Evolutionary conservation across 2,888 invertebrate genomes (phyloP).

Genomic region (Spisula solida): DNA sequence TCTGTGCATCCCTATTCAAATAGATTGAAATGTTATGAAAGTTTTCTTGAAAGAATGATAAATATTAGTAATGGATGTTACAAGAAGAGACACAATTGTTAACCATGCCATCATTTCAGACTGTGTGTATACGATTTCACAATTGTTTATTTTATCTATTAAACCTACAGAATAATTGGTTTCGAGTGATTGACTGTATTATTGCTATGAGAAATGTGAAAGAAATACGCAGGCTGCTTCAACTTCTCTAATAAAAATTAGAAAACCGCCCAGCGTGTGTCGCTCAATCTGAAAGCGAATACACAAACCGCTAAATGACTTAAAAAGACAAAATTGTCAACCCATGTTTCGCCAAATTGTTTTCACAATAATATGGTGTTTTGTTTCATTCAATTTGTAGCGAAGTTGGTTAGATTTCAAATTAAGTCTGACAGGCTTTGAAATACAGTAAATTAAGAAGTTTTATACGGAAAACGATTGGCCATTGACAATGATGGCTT

Average conservation of each 20-base stretch:
- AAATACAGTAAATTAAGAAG: constrained; percentile 66
- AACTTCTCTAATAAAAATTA: constrained; percentile 57
- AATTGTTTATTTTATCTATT: constrained; percentile 46
- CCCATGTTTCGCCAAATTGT: constrained; percentile 63
- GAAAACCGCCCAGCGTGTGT: constrained; percentile 58
- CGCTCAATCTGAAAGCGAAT: constrained; percentile 52
- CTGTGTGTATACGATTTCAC: constrained; percentile 15
- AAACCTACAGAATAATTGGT: constrained; percentile 53
- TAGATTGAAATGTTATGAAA: constrained; percentile 15
- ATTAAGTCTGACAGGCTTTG: constrained; percentile 69
- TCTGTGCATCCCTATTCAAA: background rate
- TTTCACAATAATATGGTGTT: constrained; percentile 64
- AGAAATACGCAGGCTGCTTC: constrained; percentile 41
- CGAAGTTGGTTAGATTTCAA: constrained; percentile 62
- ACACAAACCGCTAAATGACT: constrained; percentile 59
- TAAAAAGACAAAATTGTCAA: constrained; percentile 69
- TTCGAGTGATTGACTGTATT: constrained; percentile 45
- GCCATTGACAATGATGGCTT: constrained; percentile 25
- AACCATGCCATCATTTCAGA: background rate
- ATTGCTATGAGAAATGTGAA: constrained; percentile 54
- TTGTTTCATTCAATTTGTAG: constrained; percentile 67
- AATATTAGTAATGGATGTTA: background rate
- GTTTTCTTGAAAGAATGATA: background rate
- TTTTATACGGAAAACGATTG: constrained; percentile 44
- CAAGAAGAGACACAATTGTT: background rate